Evolutionary conservation across 2,888 invertebrate species (phyloP).

Genomic region (Athalia cordata): DNA sequence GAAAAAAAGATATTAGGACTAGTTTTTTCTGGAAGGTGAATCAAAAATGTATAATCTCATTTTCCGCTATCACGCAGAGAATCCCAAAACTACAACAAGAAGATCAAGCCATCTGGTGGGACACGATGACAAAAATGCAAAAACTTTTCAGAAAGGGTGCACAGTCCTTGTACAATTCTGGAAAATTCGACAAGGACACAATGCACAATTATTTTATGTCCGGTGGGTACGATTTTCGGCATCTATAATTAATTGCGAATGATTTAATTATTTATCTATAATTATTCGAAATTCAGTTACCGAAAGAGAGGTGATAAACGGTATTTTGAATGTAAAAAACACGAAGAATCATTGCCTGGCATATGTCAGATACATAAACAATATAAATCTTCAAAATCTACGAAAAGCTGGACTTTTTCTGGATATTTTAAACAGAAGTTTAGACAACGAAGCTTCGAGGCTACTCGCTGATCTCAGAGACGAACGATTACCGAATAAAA

Average conservation of each 20-base stretch:
- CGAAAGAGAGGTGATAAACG: constrained; percentile 97
- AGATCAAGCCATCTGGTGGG: constrained; percentile 99
- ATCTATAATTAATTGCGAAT: constrained; percentile 9
- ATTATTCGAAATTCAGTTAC: constrained; percentile 81
- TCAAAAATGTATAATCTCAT: not conserved
- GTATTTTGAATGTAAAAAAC: constrained; percentile 93
- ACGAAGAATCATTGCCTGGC: constrained; percentile 97
- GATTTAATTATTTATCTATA: not conserved
- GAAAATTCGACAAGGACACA: constrained; percentile 91
- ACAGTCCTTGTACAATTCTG: constrained; percentile 86
- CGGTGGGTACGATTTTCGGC: constrained; percentile 77
- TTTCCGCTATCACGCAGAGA: constrained; percentile 76
- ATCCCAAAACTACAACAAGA: constrained; percentile 96
- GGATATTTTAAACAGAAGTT: constrained; percentile 92
- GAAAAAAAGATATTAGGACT: not conserved
- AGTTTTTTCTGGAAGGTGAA: not conserved
- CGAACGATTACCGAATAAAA: constrained; percentile 90
- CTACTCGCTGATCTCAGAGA: constrained; percentile 92
- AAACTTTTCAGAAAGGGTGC: constrained; percentile 95
- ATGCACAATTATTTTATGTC: constrained; percentile 99
- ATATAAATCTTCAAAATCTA: constrained; percentile 96
- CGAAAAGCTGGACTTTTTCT: constrained; percentile 96
- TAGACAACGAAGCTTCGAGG: constrained; percentile 95
- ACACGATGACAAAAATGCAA: constrained; percentile 95
- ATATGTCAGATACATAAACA: constrained; percentile 96